A percentile compares a stretch with the other conserved stretches of the same genome.
phyloP scores from a whole-genome alignment of 1,140 invertebrate genomes.

The Zaprionus capensis region DNA sequence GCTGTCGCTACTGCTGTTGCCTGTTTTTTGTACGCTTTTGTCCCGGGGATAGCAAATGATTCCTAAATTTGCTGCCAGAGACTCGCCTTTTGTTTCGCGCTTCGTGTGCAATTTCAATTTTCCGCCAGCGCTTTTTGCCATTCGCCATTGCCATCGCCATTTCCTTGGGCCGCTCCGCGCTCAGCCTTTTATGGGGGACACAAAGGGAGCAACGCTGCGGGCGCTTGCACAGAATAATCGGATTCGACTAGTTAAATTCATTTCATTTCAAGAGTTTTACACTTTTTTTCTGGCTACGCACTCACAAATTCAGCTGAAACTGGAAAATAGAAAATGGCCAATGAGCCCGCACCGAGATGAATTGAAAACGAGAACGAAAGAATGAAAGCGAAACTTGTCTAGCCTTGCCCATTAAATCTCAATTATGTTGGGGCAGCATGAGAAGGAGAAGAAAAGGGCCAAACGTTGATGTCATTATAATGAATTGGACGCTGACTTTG shows the following conservation, averaged over 20 bases:
- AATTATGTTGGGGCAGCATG: constrained; percentile 1
- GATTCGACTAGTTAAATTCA: constrained; percentile 54
- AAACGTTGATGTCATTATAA: constrained; percentile 76
- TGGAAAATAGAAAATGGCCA: constrained; percentile 16
- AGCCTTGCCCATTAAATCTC: constrained; percentile 5
- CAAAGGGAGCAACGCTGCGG: constrained; percentile 39
- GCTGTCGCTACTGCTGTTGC: constrained; percentile 21
- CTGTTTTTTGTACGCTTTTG: constrained; percentile 34
- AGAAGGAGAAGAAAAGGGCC: constrained; percentile 33
- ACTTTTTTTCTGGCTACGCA: constrained; percentile 6
- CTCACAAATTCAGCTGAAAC: constrained; percentile 13
- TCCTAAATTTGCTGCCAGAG: constrained; percentile 42
- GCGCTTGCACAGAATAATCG: constrained; percentile 43
- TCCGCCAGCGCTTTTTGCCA: constrained; percentile 71
- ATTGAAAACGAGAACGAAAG: background rate
- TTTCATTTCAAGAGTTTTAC: constrained; percentile 27
- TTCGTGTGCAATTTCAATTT: constrained; percentile 71
- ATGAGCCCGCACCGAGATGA: constrained; percentile 29
- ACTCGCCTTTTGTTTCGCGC: constrained; percentile 48
- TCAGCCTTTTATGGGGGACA: constrained; percentile 24
- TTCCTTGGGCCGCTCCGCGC: constrained; percentile 18
- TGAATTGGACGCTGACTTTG: constrained; percentile 68
- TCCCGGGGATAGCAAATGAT: constrained; percentile 44
- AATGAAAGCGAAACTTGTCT: constrained; percentile 4
- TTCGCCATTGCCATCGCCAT: constrained; percentile 42